These are phyloP conservation scores for Dermolepida albohirtum DNA, from an alignment of 2,888 invertebrate species.

Conservation along the genomic window DNA sequence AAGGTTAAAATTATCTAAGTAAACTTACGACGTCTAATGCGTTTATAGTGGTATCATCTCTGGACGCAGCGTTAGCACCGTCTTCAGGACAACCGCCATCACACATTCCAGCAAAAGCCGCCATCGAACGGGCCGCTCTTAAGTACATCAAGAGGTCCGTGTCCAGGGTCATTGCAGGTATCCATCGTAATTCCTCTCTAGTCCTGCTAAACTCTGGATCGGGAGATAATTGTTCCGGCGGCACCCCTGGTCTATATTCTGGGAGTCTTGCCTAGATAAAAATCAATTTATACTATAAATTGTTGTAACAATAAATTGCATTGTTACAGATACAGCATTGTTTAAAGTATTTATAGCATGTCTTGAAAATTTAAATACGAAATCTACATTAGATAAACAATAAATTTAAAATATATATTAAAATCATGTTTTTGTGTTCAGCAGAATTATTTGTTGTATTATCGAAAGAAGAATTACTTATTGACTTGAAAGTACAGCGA, in stretches of 20 bases:
- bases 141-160: constrained; percentile 97
- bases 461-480: too few relatives aligned
- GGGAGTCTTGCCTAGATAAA: constrained; percentile 61
- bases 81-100: constrained; percentile 98
- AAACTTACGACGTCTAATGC: constrained; percentile 88
- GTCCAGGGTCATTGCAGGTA: constrained; percentile 92
- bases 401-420: too few relatives aligned
- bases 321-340: too few relatives aligned
- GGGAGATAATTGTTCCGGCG: constrained; percentile 67
- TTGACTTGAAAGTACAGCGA: too few relatives aligned
- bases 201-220: constrained; percentile 70
- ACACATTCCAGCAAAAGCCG: constrained; percentile 98
- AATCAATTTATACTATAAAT: background rate
- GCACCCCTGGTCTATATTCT: constrained; percentile 67
- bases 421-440: too few relatives aligned
- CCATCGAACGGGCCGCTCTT: constrained; percentile 96
- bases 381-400: too few relatives aligned
- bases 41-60: constrained; percentile 98
- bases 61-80: constrained; percentile 95
- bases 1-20: too few relatives aligned
- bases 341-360: too few relatives aligned
- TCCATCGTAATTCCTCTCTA: constrained; percentile 93
- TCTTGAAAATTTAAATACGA: too few relatives aligned
- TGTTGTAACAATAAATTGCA: background rate
- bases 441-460: too few relatives aligned